Percentiles rank a stretch among this genome's conserved stretches.
phyloP scores from a whole-genome alignment of 2,797 vertebrate species.

The Notolepis coatsorum region DNA sequence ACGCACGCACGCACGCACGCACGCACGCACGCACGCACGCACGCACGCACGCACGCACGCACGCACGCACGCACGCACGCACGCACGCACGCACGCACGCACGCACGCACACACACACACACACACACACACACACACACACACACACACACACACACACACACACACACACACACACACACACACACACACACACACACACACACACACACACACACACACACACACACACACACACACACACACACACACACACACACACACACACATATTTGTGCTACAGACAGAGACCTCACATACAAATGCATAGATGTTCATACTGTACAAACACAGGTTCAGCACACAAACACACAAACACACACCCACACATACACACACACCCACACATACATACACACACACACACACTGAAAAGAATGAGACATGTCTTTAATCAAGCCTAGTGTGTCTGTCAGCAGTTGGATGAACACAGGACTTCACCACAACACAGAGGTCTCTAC shows the following conservation, averaged over 20 bases:
- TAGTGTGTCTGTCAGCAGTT: conserved; percentile 54
- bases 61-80: background rate
- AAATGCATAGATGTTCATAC: conserved; percentile 39
- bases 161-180: background rate
- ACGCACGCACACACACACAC: conserved; percentile 5
- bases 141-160: background rate
- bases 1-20: conserved; percentile 14
- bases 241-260: too few relatives aligned
- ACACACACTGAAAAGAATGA: conserved; percentile 63
- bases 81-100: conserved; percentile 7
- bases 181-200: background rate
- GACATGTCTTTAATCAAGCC: conserved; percentile 61
- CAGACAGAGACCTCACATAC: background rate
- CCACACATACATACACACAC: background rate
- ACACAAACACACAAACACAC: background rate
- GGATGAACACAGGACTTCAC: conserved; percentile 38
- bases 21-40: background rate
- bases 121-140: background rate
- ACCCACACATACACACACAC: conserved; percentile 13
- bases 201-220: background rate
- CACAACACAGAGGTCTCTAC: conserved; percentile 37
- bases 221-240: background rate
- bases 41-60: conserved; percentile 2
- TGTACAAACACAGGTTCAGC: background rate
- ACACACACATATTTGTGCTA: too few relatives aligned